Percentiles rank a stretch among this genome's conserved stretches.
Conservation (phyloP, 2,113 vertebrate species). For the Hystrix cristata region DNA sequence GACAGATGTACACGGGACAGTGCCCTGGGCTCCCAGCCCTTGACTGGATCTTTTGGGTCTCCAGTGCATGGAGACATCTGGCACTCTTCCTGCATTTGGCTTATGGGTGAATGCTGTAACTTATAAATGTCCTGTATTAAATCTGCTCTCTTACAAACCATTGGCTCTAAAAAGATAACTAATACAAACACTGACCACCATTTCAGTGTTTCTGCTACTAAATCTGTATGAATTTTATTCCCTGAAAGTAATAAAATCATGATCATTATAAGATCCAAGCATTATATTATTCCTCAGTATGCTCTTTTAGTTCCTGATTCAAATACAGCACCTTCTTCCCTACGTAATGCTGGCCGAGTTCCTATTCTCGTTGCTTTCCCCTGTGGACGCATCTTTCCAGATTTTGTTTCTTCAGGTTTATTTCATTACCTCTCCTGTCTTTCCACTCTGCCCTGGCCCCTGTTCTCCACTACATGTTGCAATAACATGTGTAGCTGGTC, state of each 20-base stretch:
- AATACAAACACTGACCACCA: background rate
- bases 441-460: background rate
- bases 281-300: background rate
- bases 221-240: conserved; percentile 14
- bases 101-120: too few species aligned
- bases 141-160: too few species aligned
- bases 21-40: too few species aligned
- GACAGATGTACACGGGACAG: too few species aligned
- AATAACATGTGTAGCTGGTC: background rate
- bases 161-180: too few species aligned
- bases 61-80: too few species aligned
- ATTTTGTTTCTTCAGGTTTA: background rate
- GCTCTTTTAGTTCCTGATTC: background rate
- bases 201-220: background rate
- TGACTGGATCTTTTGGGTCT: too few species aligned
- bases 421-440: background rate
- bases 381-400: background rate
- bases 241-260: background rate
- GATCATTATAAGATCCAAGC: background rate
- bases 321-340: background rate
- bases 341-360: background rate
- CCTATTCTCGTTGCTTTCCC: background rate
- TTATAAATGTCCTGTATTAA: too few species aligned
- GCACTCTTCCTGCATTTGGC: too few species aligned
- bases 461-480: background rate